Base-by-base conservation (phyloP, 2,113 vertebrate genomes). In the Seriola dumerili region DNA sequence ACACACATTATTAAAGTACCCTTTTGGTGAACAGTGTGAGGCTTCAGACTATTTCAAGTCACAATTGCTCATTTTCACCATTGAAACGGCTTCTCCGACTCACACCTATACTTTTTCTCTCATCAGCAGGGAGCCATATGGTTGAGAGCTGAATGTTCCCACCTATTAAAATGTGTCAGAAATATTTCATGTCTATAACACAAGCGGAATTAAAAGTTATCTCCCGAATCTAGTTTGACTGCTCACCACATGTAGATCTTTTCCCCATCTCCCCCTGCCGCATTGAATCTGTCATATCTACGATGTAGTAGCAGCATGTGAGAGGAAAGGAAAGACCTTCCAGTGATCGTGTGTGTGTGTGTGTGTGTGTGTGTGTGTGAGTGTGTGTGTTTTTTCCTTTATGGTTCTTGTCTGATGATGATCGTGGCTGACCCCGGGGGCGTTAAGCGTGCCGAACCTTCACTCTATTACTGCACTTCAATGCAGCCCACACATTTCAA, bases 401-500 rank as follows among this genome's bases (percentile, higher is more conserved):
- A 66, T 78, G 74, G 55, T 83, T 89, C 85, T 77, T 80, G 69
- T 85, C 76, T 89, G 90, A 89, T 79, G 91, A 89, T 88, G 89
- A 90, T 88, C 72, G 44, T 25, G 68, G 80, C 65, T 85, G 81
- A 91, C 88, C 88, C 83, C 16, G 83, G 84, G 84, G 91, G 88
- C 72, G 83, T 87, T 32, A 55, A 86, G 87, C 72, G 57, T 85
- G 86, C 85, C 44, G 57, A 90, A 90, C 89, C 89, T 79, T 89
- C 78, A 67, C 84, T 89, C 85, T 9, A 69, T 92, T 85, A 74
- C 91, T 89, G 72, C 86, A 88, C 91, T 93, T 90, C 76, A 91
- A 75, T 81, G 79, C 92, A 85, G 89, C 92, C 92, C 90, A 92
- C 90, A 85, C 90, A 85, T 83, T 86, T 61, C 0, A 11, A 92